A percentile compares a stretch with the other conserved stretches of the same genome.
phyloP scores from a whole-genome alignment of 2,113 vertebrate genomes.

The Malurus elegans region DNA sequence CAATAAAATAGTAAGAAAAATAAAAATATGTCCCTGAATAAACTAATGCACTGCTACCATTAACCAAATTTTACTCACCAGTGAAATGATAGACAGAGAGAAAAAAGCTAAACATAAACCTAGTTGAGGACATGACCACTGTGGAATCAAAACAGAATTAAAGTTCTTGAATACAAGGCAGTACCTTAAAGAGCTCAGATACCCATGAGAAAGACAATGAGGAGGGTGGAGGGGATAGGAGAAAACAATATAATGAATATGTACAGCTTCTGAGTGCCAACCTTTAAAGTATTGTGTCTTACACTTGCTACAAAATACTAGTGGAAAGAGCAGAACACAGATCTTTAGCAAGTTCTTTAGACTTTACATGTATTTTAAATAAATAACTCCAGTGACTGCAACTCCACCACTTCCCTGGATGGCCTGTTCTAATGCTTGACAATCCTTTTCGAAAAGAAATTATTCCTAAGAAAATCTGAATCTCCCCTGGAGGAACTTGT shows the following conservation, averaged over 20 bases:
- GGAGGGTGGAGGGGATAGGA: not conserved
- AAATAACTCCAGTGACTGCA: not conserved
- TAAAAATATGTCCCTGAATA: not conserved
- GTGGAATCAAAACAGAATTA: conserved; percentile 61
- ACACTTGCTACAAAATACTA: not conserved
- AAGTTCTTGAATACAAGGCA: not conserved
- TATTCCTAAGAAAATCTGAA: not conserved
- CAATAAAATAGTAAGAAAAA: not conserved
- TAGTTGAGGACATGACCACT: conserved; percentile 10
- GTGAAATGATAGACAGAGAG: conserved; percentile 33
- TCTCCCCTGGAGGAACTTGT: too few species aligned
- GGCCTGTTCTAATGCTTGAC: not conserved
- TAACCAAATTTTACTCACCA: conserved; percentile 30
- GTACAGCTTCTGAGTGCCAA: not conserved
- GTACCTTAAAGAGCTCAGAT: not conserved
- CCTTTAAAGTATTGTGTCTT: not conserved
- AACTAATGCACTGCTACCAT: conserved; percentile 32
- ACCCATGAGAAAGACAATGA: not conserved
- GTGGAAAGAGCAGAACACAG: not conserved
- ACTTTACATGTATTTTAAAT: not conserved
- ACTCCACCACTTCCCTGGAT: not conserved
- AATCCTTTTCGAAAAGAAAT: not conserved
- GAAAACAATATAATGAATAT: not conserved
- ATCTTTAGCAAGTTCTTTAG: not conserved
- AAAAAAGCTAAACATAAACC: conserved; percentile 27